Percentiles rank a stretch among this genome's conserved stretches.
Evolutionary conservation across 2,888 invertebrate species (phyloP).

Genomic region (Sabatieria punctata): DNA sequence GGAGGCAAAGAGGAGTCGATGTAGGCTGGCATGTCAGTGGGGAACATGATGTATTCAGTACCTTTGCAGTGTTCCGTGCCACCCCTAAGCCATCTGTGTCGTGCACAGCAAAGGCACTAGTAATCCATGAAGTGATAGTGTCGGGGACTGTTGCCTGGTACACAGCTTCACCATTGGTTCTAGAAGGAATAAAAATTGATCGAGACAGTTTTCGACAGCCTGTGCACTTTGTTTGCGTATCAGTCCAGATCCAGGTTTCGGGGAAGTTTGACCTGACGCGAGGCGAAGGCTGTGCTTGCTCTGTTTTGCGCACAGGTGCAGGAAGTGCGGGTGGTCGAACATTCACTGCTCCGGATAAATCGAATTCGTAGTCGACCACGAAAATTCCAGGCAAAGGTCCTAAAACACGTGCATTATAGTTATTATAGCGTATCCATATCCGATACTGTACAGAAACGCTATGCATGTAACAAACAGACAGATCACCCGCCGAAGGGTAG

Average conservation of each 20-base stretch:
- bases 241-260: constrained; percentile 15
- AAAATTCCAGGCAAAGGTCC: constrained; percentile 12
- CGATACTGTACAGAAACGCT: too few relatives aligned
- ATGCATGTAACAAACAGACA: too few relatives aligned
- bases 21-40: not conserved
- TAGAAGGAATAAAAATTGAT: constrained; percentile 17
- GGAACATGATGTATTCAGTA: not conserved
- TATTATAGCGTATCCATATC: too few relatives aligned
- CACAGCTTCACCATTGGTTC: constrained; percentile 38
- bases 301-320: too few relatives aligned
- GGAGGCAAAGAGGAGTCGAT: too few relatives aligned
- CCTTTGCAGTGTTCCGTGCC: constrained; percentile 37
- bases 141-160: constrained; percentile 54
- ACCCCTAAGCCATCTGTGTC: constrained; percentile 57
- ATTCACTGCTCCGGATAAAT: too few relatives aligned
- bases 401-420: constrained; percentile 13
- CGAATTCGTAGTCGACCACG: too few relatives aligned
- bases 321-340: too few relatives aligned
- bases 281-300: not conserved
- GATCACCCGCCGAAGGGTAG: too few relatives aligned
- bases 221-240: too few relatives aligned
- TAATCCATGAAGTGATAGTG: constrained; percentile 63
- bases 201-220: not conserved
- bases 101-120: constrained; percentile 64
- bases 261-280: constrained; percentile 12